phyloP scores from a whole-genome alignment of 2,113 vertebrate species.

The Lathamus discolor region DNA sequence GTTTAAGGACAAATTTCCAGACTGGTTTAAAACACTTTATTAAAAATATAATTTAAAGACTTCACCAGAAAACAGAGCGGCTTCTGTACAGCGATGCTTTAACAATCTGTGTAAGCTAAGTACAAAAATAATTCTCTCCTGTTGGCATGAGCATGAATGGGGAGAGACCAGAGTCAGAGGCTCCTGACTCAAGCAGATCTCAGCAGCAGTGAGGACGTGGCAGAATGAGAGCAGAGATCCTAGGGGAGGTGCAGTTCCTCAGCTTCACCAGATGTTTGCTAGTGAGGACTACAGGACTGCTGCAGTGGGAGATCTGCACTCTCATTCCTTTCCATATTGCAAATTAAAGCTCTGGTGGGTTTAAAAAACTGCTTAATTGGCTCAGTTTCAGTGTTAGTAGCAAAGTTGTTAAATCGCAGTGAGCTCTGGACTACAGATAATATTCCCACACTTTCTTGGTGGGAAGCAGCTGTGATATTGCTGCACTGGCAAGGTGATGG shows the following conservation, averaged over 20 bases:
- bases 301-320: not conserved
- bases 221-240: not conserved
- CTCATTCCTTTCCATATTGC: not conserved
- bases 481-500: not conserved
- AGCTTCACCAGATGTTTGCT: not conserved
- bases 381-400: constrained; percentile 16
- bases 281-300: not conserved
- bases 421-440: not conserved
- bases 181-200: not conserved
- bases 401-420: not conserved
- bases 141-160: not conserved
- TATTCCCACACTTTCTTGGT: not conserved
- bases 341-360: not conserved
- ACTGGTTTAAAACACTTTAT: constrained; percentile 17
- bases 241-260: not conserved
- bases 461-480: not conserved
- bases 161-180: not conserved
- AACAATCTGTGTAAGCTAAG: not conserved
- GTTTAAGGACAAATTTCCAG: not conserved
- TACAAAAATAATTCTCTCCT: constrained; percentile 12
- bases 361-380: not conserved
- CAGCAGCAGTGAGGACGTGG: not conserved
- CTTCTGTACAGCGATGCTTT: not conserved
- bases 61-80: constrained; percentile 10
- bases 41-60: constrained; percentile 52